A percentile compares a stretch with the other conserved stretches of the same genome.
These are phyloP conservation scores for Tetramorium simillimum DNA, from an alignment of 1,140 invertebrate species.

Conservation along the genomic window DNA sequence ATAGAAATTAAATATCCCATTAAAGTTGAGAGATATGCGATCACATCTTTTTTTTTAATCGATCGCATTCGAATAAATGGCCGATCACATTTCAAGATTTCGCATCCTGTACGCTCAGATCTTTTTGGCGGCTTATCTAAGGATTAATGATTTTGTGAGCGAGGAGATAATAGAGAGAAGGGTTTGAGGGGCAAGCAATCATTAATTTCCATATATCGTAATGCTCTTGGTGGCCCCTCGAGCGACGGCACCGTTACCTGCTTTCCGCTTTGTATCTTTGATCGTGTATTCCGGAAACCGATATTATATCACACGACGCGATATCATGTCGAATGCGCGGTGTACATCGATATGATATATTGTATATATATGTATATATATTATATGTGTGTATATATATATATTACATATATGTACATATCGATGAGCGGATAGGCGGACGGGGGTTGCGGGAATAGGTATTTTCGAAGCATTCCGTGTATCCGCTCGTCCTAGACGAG, in stretches of 20 bases:
- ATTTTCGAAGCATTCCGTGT: constrained; percentile 68
- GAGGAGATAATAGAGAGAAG: neutral
- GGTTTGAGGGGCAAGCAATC: neutral
- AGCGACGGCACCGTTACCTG: constrained; percentile 36
- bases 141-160: constrained; percentile 25
- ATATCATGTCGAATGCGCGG: constrained; percentile 42
- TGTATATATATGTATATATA: neutral
- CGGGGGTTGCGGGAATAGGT: constrained; percentile 45
- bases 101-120: neutral
- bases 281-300: constrained; percentile 52
- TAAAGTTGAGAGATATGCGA: neutral
- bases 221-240: constrained; percentile 31
- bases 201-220: constrained; percentile 45
- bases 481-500: constrained; percentile 67
- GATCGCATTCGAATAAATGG: neutral
- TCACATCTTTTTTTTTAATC: neutral
- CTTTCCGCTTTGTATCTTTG: constrained; percentile 58
- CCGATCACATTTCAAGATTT: neutral
- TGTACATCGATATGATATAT: neutral
- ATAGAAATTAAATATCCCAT: neutral
- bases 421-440: neutral
- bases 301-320: constrained; percentile 51
- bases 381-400: neutral
- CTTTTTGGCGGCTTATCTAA: constrained; percentile 24
- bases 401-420: neutral